Evolutionary conservation across 1,140 invertebrate genomes (phyloP).

Genomic region (Pseudomyrmex cubaensis): DNA sequence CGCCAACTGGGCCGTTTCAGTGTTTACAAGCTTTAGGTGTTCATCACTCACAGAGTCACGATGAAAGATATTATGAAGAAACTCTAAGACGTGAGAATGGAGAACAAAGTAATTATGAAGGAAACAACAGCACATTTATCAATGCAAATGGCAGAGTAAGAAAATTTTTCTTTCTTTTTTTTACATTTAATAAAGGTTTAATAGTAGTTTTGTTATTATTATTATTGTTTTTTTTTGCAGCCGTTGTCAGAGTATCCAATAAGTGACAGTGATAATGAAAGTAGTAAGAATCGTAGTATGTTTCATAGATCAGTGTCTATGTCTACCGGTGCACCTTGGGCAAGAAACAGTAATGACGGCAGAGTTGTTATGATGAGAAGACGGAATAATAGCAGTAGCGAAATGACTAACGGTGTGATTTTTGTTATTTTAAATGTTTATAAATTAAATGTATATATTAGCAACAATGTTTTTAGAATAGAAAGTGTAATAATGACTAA

Average conservation of each 20-base stretch:
- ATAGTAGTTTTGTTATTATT: not conserved
- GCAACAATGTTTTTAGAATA: too few relatives aligned
- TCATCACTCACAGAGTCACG: constrained; percentile 85
- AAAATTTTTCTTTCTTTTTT: constrained; percentile 22
- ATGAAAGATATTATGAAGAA: constrained; percentile 87
- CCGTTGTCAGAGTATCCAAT: constrained; percentile 86
- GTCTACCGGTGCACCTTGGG: constrained; percentile 87
- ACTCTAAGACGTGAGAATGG: constrained; percentile 84
- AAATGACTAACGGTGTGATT: constrained; percentile 83
- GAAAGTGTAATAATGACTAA: not conserved
- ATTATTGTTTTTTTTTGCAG: constrained; percentile 77
- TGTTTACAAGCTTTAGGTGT: constrained; percentile 90
- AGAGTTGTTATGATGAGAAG: constrained; percentile 88
- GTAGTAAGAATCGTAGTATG: constrained; percentile 85
- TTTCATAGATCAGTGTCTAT: constrained; percentile 90
- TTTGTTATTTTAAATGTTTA: not conserved
- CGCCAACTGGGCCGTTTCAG: constrained; percentile 90
- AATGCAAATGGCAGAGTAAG: constrained; percentile 81
- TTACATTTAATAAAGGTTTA: not conserved
- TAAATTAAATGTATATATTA: not conserved
- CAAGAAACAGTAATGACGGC: constrained; percentile 87
- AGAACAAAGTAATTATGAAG: constrained; percentile 76
- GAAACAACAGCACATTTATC: constrained; percentile 70
- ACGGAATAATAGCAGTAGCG: constrained; percentile 90
- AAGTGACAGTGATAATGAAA: constrained; percentile 86